Percentiles rank a stretch among this genome's conserved stretches.
Conservation (phyloP, 2,113 vertebrate species). For the Galemys pyrenaicus region DNA sequence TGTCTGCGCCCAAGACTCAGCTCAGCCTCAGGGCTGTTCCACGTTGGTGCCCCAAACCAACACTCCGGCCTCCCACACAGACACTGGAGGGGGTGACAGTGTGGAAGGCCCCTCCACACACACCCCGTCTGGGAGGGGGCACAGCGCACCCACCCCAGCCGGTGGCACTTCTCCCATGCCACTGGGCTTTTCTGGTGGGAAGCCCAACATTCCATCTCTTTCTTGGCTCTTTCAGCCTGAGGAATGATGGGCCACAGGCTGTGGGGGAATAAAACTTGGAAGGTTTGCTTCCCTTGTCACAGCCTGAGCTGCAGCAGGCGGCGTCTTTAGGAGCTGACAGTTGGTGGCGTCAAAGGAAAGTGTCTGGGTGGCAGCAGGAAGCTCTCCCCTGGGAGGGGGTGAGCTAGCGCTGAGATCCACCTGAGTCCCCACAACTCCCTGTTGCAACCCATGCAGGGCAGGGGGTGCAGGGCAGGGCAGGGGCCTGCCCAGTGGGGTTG, state of each 20-base stretch:
- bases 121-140: rapidly evolving
- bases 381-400: not conserved
- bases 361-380: rapidly evolving
- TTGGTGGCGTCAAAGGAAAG: rapidly evolving
- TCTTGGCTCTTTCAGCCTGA: not conserved
- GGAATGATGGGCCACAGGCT: not conserved
- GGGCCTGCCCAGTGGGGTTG: not conserved
- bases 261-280: not conserved
- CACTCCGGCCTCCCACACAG: rapidly evolving
- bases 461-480: no score
- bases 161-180: not conserved
- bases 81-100: not conserved
- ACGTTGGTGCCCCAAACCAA: not conserved
- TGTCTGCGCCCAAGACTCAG: not conserved
- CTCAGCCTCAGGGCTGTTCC: not conserved
- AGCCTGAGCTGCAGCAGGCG: not conserved
- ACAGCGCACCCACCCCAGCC: rapidly evolving
- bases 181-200: not conserved
- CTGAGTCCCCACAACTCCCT: not conserved
- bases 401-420: no score
- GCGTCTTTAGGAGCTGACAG: not conserved
- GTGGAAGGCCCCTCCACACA: not conserved
- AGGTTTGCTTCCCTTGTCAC: not conserved
- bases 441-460: not conserved
- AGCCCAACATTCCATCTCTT: not conserved